Percentiles rank a stretch among this genome's conserved stretches.
These are phyloP conservation scores for Theretra japonica DNA, from an alignment of 2,888 invertebrate species.

Conservation along the genomic window DNA sequence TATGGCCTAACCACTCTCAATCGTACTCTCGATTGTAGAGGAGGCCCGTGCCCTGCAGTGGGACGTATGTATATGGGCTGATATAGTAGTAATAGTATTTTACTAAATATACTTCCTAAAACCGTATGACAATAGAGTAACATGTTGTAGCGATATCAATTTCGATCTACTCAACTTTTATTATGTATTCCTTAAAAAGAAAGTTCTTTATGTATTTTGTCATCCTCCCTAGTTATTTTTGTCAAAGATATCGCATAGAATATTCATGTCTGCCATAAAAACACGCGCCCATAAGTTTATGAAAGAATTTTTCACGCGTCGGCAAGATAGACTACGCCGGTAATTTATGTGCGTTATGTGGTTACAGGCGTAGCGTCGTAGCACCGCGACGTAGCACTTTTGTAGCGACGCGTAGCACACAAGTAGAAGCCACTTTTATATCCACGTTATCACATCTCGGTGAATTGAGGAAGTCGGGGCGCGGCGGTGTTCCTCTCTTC, in stretches of 20 bases:
- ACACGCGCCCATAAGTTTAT: neutral
- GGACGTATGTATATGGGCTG: too few relatives aligned
- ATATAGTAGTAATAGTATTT: too few relatives aligned
- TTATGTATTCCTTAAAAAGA: neutral
- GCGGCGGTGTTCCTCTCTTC: slow-evolving; percentile 3
- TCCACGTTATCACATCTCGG: slow-evolving; percentile 19
- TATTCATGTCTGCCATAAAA: neutral
- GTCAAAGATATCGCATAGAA: neutral
- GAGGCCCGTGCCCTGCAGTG: too few relatives aligned
- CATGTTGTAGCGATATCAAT: too few relatives aligned
- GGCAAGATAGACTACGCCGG: slow-evolving; percentile 8
- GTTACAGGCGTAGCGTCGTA: slow-evolving; percentile 15
- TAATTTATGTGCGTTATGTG: slow-evolving; percentile 21
- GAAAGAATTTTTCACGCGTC: slow-evolving; percentile 19
- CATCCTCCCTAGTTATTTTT: neutral
- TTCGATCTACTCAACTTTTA: neutral
- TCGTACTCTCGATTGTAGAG: too few relatives aligned
- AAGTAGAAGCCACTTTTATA: slow-evolving; percentile 23
- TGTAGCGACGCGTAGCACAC: slow-evolving; percentile 18
- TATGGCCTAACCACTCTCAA: too few relatives aligned
- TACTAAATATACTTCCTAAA: too few relatives aligned
- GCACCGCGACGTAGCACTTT: slow-evolving; percentile 20
- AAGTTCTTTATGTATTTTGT: neutral
- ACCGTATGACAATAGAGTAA: too few relatives aligned
- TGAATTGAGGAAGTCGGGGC: slow-evolving; percentile 24